Percentiles rank a stretch among this genome's conserved stretches.
Conservation (phyloP, 2,888 invertebrate genomes). For the Allolobophora icterica region DNA sequence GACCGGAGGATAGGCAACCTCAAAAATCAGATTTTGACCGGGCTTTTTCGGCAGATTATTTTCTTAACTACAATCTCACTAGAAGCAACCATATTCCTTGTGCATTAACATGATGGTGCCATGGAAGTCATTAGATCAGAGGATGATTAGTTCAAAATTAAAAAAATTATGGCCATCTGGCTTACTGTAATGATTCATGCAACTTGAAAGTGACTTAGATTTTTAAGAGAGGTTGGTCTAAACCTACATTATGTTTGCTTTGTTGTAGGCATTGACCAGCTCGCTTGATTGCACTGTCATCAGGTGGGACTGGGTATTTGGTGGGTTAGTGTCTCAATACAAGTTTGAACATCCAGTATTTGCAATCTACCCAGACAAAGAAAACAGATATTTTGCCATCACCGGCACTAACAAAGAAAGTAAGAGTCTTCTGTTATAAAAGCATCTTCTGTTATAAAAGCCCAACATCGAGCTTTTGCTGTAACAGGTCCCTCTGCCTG, state of each 20-base stretch:
- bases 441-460: too few relatives aligned
- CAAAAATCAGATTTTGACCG: too few relatives aligned
- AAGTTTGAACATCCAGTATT: slow-evolving; percentile 24
- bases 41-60: too few relatives aligned
- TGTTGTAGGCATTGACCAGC: slow-evolving; percentile 55
- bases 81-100: too few relatives aligned
- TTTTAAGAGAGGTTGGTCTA: background rate
- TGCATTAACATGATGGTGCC: too few relatives aligned
- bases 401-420: background rate
- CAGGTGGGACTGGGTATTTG: slow-evolving; percentile 62
- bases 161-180: too few relatives aligned
- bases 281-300: slow-evolving; percentile 57
- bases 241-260: background rate
- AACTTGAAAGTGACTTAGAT: background rate
- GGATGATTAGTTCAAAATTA: too few relatives aligned
- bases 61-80: too few relatives aligned
- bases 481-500: too few relatives aligned
- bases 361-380: background rate
- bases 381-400: slow-evolving; percentile 10
- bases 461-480: too few relatives aligned
- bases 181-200: background rate
- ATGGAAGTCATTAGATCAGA: too few relatives aligned
- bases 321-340: slow-evolving; percentile 56
- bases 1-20: too few relatives aligned
- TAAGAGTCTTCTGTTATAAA: background rate